Conservation (phyloP, 1,140 invertebrate species). For the Conopomorpha cramerella region DNA sequence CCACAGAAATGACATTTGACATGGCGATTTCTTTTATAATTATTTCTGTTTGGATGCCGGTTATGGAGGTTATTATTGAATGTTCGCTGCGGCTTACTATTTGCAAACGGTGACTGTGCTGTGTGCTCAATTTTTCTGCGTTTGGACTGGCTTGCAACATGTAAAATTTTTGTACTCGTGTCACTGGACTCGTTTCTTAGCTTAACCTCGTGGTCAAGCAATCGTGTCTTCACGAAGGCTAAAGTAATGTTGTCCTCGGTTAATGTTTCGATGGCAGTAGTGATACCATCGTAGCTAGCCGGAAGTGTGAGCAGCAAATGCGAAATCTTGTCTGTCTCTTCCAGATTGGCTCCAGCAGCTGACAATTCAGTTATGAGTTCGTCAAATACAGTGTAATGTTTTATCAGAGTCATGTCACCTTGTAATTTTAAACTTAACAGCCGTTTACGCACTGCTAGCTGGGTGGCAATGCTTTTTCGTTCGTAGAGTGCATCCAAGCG, state of each 20-base stretch:
- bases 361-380: too few species aligned
- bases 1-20: slow-evolving; percentile 20
- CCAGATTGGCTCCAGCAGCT: too few species aligned
- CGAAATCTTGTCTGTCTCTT: too few species aligned
- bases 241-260: slow-evolving; percentile 17
- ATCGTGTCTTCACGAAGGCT: slow-evolving; percentile 18
- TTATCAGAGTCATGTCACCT: too few species aligned
- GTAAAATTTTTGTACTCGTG: slow-evolving; percentile 19
- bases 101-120: too few species aligned
- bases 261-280: slow-evolving; percentile 30
- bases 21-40: slow-evolving; percentile 3
- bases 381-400: too few species aligned
- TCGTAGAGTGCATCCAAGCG: slow-evolving; percentile 35
- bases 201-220: slow-evolving; percentile 27
- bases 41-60: slow-evolving; percentile 6
- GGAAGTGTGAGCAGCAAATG: too few species aligned
- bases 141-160: slow-evolving; percentile 4
- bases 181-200: too few species aligned
- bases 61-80: neutral
- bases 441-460: too few species aligned
- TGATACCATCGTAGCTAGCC: slow-evolving; percentile 18
- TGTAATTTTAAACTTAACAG: too few species aligned
- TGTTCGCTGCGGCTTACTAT: too few species aligned
- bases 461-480: slow-evolving; percentile 32
- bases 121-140: neutral